A percentile compares a stretch with the other conserved stretches of the same genome.
Conservation (phyloP, 2,113 vertebrate species). For the Emydocephalus ijimae region DNA sequence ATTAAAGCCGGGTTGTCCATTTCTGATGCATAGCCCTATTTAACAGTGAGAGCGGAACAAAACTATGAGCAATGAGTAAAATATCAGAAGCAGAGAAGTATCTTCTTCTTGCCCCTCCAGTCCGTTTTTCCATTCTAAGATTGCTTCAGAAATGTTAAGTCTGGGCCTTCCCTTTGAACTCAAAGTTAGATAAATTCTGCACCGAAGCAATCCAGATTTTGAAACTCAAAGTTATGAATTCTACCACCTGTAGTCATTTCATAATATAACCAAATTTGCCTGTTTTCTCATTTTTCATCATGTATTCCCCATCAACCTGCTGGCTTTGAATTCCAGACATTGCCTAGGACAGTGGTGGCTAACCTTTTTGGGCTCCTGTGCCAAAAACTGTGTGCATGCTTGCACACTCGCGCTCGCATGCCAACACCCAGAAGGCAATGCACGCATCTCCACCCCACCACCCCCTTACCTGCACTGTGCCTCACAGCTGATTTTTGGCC, state of each 20-base stretch:
- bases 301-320: neutral
- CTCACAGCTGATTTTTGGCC: no score
- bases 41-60: neutral
- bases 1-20: slow-evolving; percentile 86
- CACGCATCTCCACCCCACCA: no score
- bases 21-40: slow-evolving; percentile 86
- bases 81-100: neutral
- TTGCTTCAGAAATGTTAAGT: neutral
- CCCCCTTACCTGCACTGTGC: no score
- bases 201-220: neutral
- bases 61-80: neutral
- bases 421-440: no score
- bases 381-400: no score
- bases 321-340: neutral
- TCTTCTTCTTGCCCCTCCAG: neutral
- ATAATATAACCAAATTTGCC: neutral
- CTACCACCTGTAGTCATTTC: neutral
- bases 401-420: no score
- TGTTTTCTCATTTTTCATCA: neutral
- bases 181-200: neutral
- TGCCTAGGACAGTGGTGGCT: neutral
- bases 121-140: neutral
- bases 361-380: no score
- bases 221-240: neutral
- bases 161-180: neutral